Percentiles rank a stretch among this genome's conserved stretches.
Evolutionary conservation across 2,888 invertebrate genomes (phyloP).

Genomic region (Dione vanillae): DNA sequence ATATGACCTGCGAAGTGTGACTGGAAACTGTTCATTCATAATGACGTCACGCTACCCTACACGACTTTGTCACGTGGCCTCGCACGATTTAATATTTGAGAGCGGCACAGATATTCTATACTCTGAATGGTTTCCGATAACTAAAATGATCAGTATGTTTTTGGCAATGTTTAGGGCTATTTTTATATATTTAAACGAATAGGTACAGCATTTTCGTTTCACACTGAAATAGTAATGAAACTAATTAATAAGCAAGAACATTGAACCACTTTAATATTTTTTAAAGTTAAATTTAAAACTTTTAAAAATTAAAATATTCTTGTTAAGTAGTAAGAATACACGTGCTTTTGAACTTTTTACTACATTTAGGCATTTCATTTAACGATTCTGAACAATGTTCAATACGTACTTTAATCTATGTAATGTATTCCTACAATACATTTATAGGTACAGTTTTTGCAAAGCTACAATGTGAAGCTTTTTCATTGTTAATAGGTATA

Average conservation of each 20-base stretch:
- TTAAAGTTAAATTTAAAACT: background rate
- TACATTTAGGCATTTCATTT: background rate
- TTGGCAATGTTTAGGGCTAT: background rate
- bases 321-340: background rate
- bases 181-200: background rate
- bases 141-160: background rate
- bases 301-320: background rate
- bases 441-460: background rate
- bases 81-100: slow-evolving; percentile 45
- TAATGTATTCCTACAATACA: background rate
- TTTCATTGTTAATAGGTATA: slow-evolving; percentile 16
- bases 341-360: background rate
- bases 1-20: background rate
- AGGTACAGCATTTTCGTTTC: background rate
- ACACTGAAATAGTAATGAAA: too few species aligned
- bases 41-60: slow-evolving; percentile 47
- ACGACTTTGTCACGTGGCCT: slow-evolving; percentile 56
- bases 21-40: slow-evolving; percentile 29
- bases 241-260: background rate
- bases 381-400: background rate
- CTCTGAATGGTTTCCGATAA: slow-evolving; percentile 7
- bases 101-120: slow-evolving; percentile 17
- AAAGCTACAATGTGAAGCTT: slow-evolving; percentile 7
- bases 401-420: background rate
- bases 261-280: background rate